Conservation (phyloP, 2,888 invertebrate species). For the Lasius platythorax region DNA sequence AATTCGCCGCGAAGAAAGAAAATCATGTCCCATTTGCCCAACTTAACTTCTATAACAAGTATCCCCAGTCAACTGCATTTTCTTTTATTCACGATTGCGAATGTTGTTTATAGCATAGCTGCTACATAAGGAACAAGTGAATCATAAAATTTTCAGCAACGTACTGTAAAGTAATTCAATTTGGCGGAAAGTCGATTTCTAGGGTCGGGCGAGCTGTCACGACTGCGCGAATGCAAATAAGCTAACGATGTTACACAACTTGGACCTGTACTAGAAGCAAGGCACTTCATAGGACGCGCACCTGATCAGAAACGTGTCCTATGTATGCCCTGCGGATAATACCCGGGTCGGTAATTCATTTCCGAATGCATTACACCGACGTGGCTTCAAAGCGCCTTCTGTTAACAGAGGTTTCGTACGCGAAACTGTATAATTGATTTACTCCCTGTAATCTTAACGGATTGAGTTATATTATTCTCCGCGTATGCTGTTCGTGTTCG, state of each 20-base stretch:
- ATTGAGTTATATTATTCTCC: conserved; percentile 48
- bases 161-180: conserved; percentile 38
- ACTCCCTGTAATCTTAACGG: conserved; percentile 52
- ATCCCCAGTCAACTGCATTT: background rate
- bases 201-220: conserved; percentile 46
- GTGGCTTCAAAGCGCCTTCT: conserved; percentile 48
- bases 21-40: conserved; percentile 1
- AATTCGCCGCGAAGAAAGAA: conserved; percentile 3
- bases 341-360: conserved; percentile 43
- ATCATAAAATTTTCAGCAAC: conserved; percentile 37
- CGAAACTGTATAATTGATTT: conserved; percentile 49
- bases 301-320: conserved; percentile 44
- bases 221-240: conserved; percentile 47
- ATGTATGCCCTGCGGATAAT: conserved; percentile 40
- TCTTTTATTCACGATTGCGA: conserved; percentile 10
- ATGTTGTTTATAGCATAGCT: background rate
- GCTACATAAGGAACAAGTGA: conserved; percentile 28
- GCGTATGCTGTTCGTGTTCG: conserved; percentile 11
- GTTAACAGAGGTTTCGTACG: conserved; percentile 48
- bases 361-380: conserved; percentile 52
- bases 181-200: conserved; percentile 43
- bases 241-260: conserved; percentile 47
- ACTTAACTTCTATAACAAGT: background rate
- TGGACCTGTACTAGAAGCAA: conserved; percentile 31
- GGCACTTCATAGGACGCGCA: conserved; percentile 18